Conservation (phyloP, 2,113 vertebrate genomes). For the Guaruba guarouba region DNA sequence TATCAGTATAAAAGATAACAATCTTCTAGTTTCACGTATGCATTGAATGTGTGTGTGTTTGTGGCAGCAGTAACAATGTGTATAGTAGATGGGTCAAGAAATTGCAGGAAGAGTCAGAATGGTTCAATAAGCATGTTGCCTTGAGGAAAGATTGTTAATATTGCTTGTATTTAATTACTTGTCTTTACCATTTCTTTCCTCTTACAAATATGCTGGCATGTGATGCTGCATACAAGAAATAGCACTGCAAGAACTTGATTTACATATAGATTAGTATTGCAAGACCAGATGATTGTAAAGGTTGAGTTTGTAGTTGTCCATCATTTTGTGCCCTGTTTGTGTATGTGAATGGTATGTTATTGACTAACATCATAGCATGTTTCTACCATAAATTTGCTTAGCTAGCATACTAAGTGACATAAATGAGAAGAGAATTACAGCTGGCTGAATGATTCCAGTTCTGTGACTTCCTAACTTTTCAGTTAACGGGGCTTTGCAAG, state of each 20-base stretch:
- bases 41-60: background rate
- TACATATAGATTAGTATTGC: background rate
- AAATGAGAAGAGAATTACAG: background rate
- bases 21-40: background rate
- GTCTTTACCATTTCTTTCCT: background rate
- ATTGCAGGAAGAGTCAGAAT: background rate
- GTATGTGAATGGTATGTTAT: background rate
- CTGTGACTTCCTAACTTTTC: background rate
- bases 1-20: background rate
- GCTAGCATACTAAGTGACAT: background rate
- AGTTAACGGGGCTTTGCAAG: background rate
- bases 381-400: background rate
- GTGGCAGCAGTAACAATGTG: background rate
- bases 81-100: background rate
- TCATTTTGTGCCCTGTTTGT: background rate
- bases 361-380: background rate
- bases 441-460: background rate
- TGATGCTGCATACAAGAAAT: background rate
- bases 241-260: background rate
- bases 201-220: background rate
- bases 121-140: background rate
- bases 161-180: background rate
- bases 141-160: background rate
- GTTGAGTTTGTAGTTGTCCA: constrained; percentile 4
- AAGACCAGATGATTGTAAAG: background rate